Evolutionary conservation across 2,113 vertebrate species (phyloP).

Genomic region (Athene cunicularia): DNA sequence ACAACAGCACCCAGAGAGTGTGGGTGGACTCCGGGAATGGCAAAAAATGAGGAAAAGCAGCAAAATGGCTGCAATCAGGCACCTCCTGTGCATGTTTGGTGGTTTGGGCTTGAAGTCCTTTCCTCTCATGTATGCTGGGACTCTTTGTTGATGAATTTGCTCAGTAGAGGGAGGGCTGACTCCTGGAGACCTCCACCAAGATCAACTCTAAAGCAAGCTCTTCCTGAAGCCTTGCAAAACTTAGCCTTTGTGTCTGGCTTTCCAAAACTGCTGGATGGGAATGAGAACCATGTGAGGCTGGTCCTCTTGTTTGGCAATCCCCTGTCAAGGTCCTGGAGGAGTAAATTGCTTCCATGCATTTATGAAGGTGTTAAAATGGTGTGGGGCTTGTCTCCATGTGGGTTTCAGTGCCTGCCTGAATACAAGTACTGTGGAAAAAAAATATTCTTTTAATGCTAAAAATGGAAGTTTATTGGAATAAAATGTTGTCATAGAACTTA

Average conservation of each 20-base stretch:
- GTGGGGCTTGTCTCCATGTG: background rate
- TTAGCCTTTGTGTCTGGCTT: background rate
- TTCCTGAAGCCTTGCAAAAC: background rate
- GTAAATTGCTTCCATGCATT: background rate
- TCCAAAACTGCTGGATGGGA: background rate
- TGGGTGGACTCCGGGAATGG: background rate
- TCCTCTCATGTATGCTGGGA: background rate
- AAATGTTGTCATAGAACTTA: background rate
- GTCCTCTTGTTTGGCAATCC: background rate
- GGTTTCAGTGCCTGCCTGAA: background rate
- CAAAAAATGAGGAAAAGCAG: background rate
- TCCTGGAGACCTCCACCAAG: background rate
- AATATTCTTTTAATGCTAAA: background rate
- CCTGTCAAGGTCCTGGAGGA: background rate
- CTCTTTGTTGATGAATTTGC: background rate
- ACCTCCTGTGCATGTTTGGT: background rate
- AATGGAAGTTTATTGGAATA: background rate
- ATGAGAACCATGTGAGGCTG: background rate
- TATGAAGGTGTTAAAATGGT: background rate
- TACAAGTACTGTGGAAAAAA: background rate
- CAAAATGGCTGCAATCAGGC: background rate
- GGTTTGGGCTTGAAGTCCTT: background rate
- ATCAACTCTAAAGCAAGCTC: background rate
- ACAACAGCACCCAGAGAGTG: accelerated
- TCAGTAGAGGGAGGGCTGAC: background rate